Conservation (phyloP, 2,888 invertebrate genomes). For the Lingula anatina region DNA sequence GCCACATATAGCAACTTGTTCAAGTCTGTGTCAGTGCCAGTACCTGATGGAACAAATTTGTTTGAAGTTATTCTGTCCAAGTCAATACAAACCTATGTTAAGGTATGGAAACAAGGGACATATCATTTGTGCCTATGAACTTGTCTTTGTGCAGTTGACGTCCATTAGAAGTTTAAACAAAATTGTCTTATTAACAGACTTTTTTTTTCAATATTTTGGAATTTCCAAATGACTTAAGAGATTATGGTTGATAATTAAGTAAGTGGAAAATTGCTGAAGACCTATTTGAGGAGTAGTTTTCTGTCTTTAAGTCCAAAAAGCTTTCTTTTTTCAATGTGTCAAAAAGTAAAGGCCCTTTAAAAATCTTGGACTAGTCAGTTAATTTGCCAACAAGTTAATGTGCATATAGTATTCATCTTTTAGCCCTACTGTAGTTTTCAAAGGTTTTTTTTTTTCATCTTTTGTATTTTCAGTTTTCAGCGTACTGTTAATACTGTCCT, state of each 20-base stretch:
- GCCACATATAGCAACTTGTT: constrained; percentile 48
- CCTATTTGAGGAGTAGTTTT: too few species aligned
- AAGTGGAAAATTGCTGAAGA: too few species aligned
- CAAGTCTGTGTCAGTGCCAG: constrained; percentile 19
- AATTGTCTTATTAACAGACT: too few species aligned
- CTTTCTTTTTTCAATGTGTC: too few species aligned
- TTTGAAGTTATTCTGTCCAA: constrained; percentile 40
- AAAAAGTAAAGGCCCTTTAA: too few species aligned
- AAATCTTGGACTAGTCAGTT: too few species aligned
- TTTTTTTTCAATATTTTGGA: too few species aligned
- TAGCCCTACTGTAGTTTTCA: background rate
- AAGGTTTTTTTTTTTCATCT: background rate
- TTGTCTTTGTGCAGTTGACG: background rate
- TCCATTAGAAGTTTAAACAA: background rate
- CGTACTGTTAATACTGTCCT: background rate
- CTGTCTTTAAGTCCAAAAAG: too few species aligned
- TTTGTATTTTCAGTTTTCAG: background rate
- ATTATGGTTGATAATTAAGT: too few species aligned
- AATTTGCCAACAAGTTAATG: too few species aligned
- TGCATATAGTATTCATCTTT: background rate
- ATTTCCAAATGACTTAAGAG: too few species aligned
- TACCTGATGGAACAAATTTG: constrained; percentile 18
- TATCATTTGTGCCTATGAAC: too few species aligned
- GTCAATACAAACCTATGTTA: constrained; percentile 51
- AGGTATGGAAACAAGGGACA: constrained; percentile 30